phyloP scores from a whole-genome alignment of 2,797 vertebrate genomes.

The Urocyon cinereoargenteus region DNA sequence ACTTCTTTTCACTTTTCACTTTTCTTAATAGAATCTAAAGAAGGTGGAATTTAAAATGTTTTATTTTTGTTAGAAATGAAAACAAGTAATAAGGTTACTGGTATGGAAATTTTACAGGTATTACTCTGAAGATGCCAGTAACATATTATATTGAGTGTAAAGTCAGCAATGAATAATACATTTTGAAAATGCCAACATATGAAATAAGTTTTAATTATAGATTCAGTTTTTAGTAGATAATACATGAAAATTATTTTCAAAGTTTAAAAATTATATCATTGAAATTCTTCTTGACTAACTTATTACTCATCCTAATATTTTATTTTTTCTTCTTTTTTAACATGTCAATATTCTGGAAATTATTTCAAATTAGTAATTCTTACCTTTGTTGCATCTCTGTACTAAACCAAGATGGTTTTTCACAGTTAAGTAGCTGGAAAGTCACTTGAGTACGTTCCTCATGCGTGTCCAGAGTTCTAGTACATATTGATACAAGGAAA shows the following conservation, averaged over 20 bases:
- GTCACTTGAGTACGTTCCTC: neutral
- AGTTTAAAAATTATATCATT: conserved; percentile 28
- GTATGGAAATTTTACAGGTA: neutral
- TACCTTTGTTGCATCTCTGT: neutral
- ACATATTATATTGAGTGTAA: conserved; percentile 31
- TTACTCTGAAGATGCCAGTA: neutral
- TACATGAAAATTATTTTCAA: neutral
- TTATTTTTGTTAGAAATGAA: neutral
- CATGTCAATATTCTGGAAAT: neutral
- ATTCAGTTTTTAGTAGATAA: conserved; percentile 24
- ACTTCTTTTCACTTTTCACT: neutral
- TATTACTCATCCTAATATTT: neutral
- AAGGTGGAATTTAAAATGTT: neutral
- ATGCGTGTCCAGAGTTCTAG: neutral
- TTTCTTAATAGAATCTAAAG: neutral
- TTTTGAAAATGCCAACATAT: conserved; percentile 59
- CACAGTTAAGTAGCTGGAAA: neutral
- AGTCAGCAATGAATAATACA: conserved; percentile 33
- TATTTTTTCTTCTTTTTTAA: neutral
- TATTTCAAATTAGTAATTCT: conserved; percentile 33
- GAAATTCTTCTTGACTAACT: conserved; percentile 22
- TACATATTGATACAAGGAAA: neutral
- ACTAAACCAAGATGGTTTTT: neutral
- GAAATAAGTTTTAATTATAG: conserved; percentile 40
- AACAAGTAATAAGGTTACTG: neutral